A percentile compares a stretch with the other conserved stretches of the same genome.
These are phyloP conservation scores for Stegodyphus mimosarum DNA, from an alignment of 1,140 invertebrate species.

Conservation along the genomic window DNA sequence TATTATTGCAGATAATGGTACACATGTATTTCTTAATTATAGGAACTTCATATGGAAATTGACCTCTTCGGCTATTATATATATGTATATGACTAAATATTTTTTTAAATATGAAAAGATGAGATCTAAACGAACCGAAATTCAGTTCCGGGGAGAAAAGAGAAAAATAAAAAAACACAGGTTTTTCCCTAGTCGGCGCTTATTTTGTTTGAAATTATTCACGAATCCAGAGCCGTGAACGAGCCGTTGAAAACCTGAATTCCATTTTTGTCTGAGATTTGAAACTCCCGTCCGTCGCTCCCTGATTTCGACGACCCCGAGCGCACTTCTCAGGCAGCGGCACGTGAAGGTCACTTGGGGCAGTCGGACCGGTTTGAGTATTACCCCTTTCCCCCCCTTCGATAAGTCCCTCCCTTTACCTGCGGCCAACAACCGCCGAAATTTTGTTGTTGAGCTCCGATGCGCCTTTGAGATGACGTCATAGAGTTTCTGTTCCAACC, in stretches of 20 bases:
- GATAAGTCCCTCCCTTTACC: constrained; percentile 16
- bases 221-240: constrained; percentile 37
- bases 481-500: constrained; percentile 11
- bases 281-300: constrained; percentile 37
- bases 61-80: too few relatives aligned
- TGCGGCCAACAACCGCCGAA: constrained; percentile 42
- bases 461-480: background rate
- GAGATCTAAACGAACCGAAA: too few relatives aligned
- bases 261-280: constrained; percentile 55
- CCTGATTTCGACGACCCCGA: constrained; percentile 40
- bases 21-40: too few relatives aligned
- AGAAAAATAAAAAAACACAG: too few relatives aligned
- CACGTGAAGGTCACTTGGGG: constrained; percentile 55
- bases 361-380: constrained; percentile 14
- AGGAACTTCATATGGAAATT: too few relatives aligned
- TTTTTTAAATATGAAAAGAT: too few relatives aligned
- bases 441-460: constrained; percentile 5
- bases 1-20: too few relatives aligned
- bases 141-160: too few relatives aligned
- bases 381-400: background rate
- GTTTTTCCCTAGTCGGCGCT: too few relatives aligned
- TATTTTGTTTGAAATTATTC: constrained; percentile 19
- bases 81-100: too few relatives aligned
- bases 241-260: constrained; percentile 55
- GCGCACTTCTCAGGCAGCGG: constrained; percentile 36